Evolutionary conservation across 2,888 invertebrate species (phyloP), one percentile per base, ranked within the genome.

Genomic region (Sesia apiformis): DNA sequence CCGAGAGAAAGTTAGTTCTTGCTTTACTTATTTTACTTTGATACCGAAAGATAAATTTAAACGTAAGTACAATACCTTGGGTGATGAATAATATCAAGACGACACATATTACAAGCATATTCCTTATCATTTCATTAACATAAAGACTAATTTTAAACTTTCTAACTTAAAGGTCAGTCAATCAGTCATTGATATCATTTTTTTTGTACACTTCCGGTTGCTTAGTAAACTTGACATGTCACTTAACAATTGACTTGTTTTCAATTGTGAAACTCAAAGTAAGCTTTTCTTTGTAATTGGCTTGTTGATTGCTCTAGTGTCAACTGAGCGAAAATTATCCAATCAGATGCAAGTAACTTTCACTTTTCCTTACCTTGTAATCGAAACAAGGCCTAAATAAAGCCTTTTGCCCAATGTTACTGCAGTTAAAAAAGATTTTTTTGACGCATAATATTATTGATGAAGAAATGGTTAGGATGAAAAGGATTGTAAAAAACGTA

Each of bases 41-140:
- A 49, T 8, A n/a, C 49, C 5, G 5, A 49, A 49, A 49, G 8
- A 6, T 42, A 7, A n/a, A 5, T 49, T 49, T n/a, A 49, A 49
- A n/a, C 5, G 5, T n/a, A 6, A 49, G 8, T 8, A 7, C 54
- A 53, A 39, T 74, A 81, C 84, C 81, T 81, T 66, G 66, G 54
- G 73, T 64, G 50, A 73, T 60, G 57, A 78, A 63, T 61, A 72
- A 64, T 52, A 83, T 55, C 53, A 83, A 56, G 53, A 78, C 57
- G 52, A 78, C 60, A 64, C 71, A 78, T 72, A 73, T 64, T 69
- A 60, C 67, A 53, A 69, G 67, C 84, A 84, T 84, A 63, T 58
- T 65, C 58, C 50, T 50, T 23, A 55, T 42, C 5, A 53, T 8
- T 60, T 38, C 5, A n/a, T 57, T 54, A 57, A 57, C 55, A 58